Percentiles rank a stretch among this genome's conserved stretches.
phyloP scores from a whole-genome alignment of 2,797 vertebrate species.

The Liasis olivaceus region DNA sequence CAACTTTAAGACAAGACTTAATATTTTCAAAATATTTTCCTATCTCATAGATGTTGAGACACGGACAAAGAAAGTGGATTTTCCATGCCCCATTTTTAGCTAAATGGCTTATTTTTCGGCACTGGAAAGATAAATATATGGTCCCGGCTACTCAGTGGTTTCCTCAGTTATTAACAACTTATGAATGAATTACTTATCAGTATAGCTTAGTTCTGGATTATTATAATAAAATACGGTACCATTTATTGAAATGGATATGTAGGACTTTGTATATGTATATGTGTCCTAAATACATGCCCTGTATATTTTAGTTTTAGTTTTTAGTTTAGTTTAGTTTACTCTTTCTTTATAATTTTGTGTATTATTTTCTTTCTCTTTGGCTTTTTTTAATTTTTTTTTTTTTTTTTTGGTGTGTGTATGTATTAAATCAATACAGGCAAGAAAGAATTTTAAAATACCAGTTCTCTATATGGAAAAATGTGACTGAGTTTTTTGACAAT shows the following conservation, averaged over 20 bases:
- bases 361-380: background rate
- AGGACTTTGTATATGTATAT: background rate
- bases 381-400: background rate
- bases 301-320: background rate
- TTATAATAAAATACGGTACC: background rate
- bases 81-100: background rate
- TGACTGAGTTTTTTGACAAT: conserved; percentile 7
- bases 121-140: background rate
- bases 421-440: background rate
- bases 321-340: background rate
- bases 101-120: background rate
- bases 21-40: background rate
- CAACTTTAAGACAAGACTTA: background rate
- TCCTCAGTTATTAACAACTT: background rate
- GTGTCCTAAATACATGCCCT: background rate
- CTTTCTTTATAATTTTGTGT: background rate
- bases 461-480: background rate
- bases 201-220: background rate
- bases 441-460: background rate
- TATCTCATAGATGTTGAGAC: background rate
- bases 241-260: background rate
- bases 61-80: background rate
- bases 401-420: background rate
- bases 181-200: background rate
- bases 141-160: background rate